phyloP scores from a whole-genome alignment of 2,797 vertebrate species.

The Echiichthys vipera region DNA sequence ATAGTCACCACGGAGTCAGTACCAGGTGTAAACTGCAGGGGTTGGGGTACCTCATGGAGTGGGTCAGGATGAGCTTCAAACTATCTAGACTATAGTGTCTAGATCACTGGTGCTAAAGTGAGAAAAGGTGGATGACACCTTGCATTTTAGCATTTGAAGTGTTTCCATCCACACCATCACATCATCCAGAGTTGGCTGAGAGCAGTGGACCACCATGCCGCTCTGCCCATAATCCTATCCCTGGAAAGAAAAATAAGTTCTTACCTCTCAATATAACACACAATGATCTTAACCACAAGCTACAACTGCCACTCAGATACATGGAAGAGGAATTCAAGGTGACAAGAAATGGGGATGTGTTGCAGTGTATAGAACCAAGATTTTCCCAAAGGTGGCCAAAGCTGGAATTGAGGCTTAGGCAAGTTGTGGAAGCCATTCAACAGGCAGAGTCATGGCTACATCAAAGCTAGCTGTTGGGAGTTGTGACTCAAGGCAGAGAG shows the following conservation, averaged over 20 bases:
- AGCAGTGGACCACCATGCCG: neutral
- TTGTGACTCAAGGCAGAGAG: neutral
- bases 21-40: neutral
- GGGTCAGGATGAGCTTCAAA: neutral
- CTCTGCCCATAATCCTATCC: neutral
- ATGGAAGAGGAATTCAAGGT: neutral
- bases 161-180: neutral
- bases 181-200: neutral
- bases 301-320: neutral
- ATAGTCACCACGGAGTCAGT: neutral
- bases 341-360: neutral
- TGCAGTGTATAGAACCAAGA: neutral
- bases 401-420: neutral
- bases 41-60: constrained; percentile 1
- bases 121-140: neutral
- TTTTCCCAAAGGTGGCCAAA: neutral
- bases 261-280: neutral
- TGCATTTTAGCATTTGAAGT: neutral
- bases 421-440: neutral
- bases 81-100: neutral
- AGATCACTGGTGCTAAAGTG: neutral
- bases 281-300: neutral
- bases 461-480: neutral
- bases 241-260: neutral
- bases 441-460: neutral